A percentile compares a stretch with the other conserved stretches of the same genome.
Conservation (phyloP, 1,140 invertebrate genomes). For the Pachyrhynchus sulphureomaculatus region DNA sequence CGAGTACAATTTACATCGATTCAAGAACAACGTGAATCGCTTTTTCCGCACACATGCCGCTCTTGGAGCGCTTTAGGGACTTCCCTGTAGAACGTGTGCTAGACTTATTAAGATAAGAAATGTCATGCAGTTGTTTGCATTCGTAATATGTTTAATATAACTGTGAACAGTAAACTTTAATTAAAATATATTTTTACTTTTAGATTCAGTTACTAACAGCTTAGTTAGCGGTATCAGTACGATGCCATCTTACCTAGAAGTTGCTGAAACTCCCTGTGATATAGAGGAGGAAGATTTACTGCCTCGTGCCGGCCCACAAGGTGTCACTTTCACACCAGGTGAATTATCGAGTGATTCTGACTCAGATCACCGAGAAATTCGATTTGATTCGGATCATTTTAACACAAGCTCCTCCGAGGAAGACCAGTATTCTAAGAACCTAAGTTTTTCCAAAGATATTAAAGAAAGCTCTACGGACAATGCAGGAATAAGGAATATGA, state of each 20-base stretch:
- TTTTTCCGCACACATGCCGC: too few relatives aligned
- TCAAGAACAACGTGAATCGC: too few relatives aligned
- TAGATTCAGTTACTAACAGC: slow-evolving; percentile 44
- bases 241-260: slow-evolving; percentile 46
- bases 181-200: slow-evolving; percentile 30
- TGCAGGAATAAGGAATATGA: background rate
- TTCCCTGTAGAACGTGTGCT: too few relatives aligned
- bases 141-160: too few relatives aligned
- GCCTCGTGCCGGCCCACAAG: slow-evolving; percentile 9
- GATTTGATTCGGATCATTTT: slow-evolving; percentile 42
- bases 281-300: slow-evolving; percentile 45
- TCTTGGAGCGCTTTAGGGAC: too few relatives aligned
- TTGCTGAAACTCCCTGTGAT: slow-evolving; percentile 31
- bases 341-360: slow-evolving; percentile 44
- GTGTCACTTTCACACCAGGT: slow-evolving; percentile 27
- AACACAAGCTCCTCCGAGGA: slow-evolving; percentile 43
- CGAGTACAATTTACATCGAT: too few relatives aligned
- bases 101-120: background rate
- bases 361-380: slow-evolving; percentile 39
- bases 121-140: too few relatives aligned
- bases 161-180: too few relatives aligned
- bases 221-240: slow-evolving; percentile 38
- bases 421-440: slow-evolving; percentile 27
- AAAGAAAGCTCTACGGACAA: slow-evolving; percentile 8
- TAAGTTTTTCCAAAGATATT: slow-evolving; percentile 28